Percentiles rank a stretch among this genome's conserved stretches.
These are phyloP conservation scores for Acipenser oxyrinchus DNA, from an alignment of 2,797 vertebrate genomes.

Conservation along the genomic window DNA sequence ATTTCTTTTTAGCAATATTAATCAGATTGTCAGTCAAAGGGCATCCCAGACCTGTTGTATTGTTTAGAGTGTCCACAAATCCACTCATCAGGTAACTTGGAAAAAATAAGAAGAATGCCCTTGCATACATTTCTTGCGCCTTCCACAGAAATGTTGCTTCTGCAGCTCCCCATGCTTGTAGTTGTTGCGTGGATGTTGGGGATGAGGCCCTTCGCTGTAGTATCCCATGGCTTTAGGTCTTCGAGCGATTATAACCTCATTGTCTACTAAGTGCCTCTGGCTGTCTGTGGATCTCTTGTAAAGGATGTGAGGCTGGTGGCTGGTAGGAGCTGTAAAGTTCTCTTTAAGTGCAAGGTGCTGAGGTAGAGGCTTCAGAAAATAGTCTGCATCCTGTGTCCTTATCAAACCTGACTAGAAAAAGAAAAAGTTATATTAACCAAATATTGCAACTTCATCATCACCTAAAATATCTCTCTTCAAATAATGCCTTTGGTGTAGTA, in stretches of 20 bases:
- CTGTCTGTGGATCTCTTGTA: slow-evolving; percentile 57
- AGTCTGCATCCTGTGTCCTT: slow-evolving; percentile 72
- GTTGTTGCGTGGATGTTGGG: slow-evolving; percentile 21
- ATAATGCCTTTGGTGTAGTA: no score
- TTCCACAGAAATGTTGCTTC: slow-evolving; percentile 81
- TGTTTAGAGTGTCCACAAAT: background rate
- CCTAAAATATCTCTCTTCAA: no score
- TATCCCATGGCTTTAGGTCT: slow-evolving; percentile 15
- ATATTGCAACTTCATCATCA: background rate
- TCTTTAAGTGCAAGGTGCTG: slow-evolving; percentile 45
- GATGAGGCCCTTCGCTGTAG: slow-evolving; percentile 8
- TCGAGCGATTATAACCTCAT: slow-evolving; percentile 18
- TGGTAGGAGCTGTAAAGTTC: slow-evolving; percentile 40
- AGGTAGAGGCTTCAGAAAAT: slow-evolving; percentile 73
- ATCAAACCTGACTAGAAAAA: slow-evolving; percentile 81
- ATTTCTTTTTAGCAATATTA: no score
- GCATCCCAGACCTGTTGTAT: background rate
- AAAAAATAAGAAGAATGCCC: slow-evolving; percentile 39
- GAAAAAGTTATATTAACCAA: slow-evolving; percentile 25
- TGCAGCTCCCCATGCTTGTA: slow-evolving; percentile 40
- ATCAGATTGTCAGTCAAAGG: no score
- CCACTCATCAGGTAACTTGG: background rate
- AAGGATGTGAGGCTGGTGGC: slow-evolving; percentile 69
- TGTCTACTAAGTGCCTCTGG: slow-evolving; percentile 8
- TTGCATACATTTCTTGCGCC: slow-evolving; percentile 94